Conservation (phyloP, 1,140 invertebrate species). For the Helicoverpa zea region DNA sequence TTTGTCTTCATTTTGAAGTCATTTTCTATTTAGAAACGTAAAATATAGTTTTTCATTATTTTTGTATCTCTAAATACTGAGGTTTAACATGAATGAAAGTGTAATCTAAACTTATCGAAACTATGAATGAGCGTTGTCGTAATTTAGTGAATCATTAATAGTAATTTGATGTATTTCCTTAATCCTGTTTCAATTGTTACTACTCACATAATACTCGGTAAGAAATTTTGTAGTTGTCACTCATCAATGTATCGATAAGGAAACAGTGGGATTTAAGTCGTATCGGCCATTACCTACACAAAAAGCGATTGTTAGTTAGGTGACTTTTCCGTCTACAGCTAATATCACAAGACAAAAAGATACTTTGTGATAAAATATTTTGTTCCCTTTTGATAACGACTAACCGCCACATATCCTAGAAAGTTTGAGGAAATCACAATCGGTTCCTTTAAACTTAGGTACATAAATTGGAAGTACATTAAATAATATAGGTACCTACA, state of each 20-base stretch:
- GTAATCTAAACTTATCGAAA: background rate
- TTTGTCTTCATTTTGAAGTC: background rate
- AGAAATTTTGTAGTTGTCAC: background rate
- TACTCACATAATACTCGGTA: background rate
- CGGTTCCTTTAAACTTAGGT: background rate
- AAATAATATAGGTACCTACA: background rate
- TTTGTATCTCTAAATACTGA: background rate
- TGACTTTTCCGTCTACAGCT: slow-evolving; percentile 57
- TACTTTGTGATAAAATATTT: slow-evolving; percentile 44
- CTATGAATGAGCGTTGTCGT: slow-evolving; percentile 32
- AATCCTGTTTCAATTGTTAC: background rate
- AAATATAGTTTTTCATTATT: no score
- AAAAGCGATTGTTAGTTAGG: slow-evolving; percentile 41
- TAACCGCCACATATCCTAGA: slow-evolving; percentile 9
- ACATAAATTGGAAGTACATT: background rate
- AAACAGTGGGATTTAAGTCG: slow-evolving; percentile 16
- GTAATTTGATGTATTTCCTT: slow-evolving; percentile 18
- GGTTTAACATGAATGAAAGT: slow-evolving; percentile 50
- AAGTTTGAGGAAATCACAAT: slow-evolving; percentile 2
- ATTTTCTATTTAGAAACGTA: no score
- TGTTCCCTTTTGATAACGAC: slow-evolving; percentile 31
- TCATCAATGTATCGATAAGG: slow-evolving; percentile 33
- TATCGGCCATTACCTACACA: slow-evolving; percentile 13
- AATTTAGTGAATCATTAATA: slow-evolving; percentile 38
- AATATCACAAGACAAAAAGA: slow-evolving; percentile 35